Evolutionary conservation across 2,797 vertebrate genomes (phyloP), one percentile per base, ranked within the genome.

Genomic region (Molossus alvarezi): DNA sequence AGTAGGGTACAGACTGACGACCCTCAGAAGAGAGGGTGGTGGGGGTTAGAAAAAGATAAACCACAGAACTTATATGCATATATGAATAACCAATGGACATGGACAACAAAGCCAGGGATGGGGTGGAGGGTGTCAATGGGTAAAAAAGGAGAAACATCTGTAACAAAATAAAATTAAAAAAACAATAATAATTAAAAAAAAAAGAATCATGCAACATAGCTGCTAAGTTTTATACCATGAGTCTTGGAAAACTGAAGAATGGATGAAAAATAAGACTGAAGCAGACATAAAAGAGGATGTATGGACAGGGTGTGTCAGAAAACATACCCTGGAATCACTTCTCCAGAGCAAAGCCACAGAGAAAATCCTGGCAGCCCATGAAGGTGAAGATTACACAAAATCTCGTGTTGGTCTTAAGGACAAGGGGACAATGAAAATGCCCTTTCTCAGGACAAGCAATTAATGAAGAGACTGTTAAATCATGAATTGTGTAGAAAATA

Each of bases 201-300:
- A 33, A 33, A 33, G 33, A 33, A 33, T 33, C 21, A 37, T 71
- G 33, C 20, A 71, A 37, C 41, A 20, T 71, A 71, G 41, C 33
- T 71, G 33, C 67, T 71, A 71, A 41, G 67, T 71, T 37, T 69
- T 37, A 37, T 69, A 69, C 18, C 67, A 37, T 37, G 9, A 37
- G 67, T 71, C 67, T 41, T 41, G 67, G 99, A 99, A 99, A 99
- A 99, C 96, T 0, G 99, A 99, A 97, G 87, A 95, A 1, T 99
- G 99, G 99, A 99, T 99, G 97, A 98, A 98, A 0, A 98, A 99
- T 67, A 99, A 99, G 98, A 98, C 99, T 0, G 98, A 98, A 67
- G 99, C 98, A 9, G 99, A 99, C 98, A 99, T 99, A 99, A 99
- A 99, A 73, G 99, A 99, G 77, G 99, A 99, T 73, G 82, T 98